Conservation (phyloP, 2,888 invertebrate genomes). For the Nomada fabriciana region DNA sequence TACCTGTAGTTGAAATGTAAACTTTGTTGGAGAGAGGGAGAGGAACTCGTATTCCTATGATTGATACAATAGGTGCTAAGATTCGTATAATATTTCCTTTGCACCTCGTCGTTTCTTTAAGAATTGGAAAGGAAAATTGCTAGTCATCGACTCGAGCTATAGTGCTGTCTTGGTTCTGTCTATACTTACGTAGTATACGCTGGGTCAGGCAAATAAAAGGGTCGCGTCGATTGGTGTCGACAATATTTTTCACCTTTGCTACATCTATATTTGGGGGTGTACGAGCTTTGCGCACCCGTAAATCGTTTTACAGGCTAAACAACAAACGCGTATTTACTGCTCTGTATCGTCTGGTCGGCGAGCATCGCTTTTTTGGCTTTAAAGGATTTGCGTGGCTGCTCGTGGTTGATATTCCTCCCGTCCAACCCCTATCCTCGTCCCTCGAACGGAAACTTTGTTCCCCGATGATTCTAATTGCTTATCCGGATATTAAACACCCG, state of each 20-base stretch:
- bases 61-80: not conserved
- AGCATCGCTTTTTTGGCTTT: not conserved
- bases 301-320: constrained; percentile 32
- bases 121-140: not conserved
- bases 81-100: too few species aligned
- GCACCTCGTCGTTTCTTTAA: too few species aligned
- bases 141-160: not conserved
- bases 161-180: too few species aligned
- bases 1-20: not conserved
- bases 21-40: not conserved
- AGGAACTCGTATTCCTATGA: not conserved
- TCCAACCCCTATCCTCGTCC: not conserved
- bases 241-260: not conserved
- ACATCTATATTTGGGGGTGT: constrained; percentile 19
- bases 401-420: not conserved
- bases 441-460: not conserved
- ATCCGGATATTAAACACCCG: not conserved
- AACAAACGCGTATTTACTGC: constrained; percentile 39
- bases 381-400: constrained; percentile 3
- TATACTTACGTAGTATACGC: too few species aligned
- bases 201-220: not conserved
- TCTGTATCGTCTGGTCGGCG: not conserved
- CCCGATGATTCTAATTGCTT: not conserved
- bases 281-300: constrained; percentile 37
- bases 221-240: not conserved